Base-by-base conservation (phyloP, 2,888 invertebrate species). In the Catonia carolina region DNA sequence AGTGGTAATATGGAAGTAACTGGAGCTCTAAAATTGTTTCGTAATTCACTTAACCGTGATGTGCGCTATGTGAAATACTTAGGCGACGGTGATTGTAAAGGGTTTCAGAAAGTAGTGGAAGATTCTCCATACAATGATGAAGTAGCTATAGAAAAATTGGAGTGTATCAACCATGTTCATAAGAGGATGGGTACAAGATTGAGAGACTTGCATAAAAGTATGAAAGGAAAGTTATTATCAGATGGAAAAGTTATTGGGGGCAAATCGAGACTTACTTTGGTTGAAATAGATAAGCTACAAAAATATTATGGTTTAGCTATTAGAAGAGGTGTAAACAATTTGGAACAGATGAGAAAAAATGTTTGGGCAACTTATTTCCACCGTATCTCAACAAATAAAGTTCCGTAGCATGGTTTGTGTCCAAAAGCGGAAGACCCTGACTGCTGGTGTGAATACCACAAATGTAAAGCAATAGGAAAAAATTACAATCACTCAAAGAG, bases 1-100 rank as follows among this genome's bases (percentile, higher is more conserved):
- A 53, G 53, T 41, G 41, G 53, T 4, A 27, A 14, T 10, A 33
- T 10, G 35, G n/a, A n/a, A n/a, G n/a, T n/a, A n/a, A n/a, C n/a
- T n/a, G n/a, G n/a, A n/a, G n/a, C n/a, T n/a, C n/a, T n/a, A n/a
- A n/a, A n/a, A n/a, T n/a, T n/a, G n/a, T n/a, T n/a, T n/a, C n/a
- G n/a, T n/a, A n/a, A n/a, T n/a, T n/a, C n/a, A n/a, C n/a, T n/a
- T n/a, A n/a, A n/a, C n/a, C n/a, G n/a, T n/a, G n/a, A 27, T 27
- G 8, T 27, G 4, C 27, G 27, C 8, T 27, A 27, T 37, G 37
- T 15, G 4, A n/a, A 37, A 6, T 37, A 17, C 17, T 15, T 37
- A 37, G 37, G 37, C 4, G 12, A 37, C 12, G 37, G 37, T n/a
- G 37, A 37, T 37, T 7, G 14, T 5, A 37, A 37, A n/a, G 12